Percentiles rank a stretch among this genome's conserved stretches.
phyloP scores from a whole-genome alignment of 2,797 vertebrate genomes.

The Urophycis tenuis region DNA sequence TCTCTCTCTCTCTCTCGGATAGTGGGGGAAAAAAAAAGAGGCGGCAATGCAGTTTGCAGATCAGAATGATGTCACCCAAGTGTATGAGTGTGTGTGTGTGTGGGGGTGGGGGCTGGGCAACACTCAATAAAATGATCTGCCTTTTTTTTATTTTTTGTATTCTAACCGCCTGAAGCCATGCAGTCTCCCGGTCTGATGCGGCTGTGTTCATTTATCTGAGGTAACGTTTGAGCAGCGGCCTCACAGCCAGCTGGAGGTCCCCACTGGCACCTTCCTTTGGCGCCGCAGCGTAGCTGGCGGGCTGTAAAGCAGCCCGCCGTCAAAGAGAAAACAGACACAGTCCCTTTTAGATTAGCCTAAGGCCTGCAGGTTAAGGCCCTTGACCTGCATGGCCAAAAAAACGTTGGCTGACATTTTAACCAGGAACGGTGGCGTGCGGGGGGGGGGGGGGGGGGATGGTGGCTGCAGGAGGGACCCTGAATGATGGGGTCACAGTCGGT shows the following conservation, averaged over 20 bases:
- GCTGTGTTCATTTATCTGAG: slow-evolving; percentile 37
- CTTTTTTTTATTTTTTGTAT: not conserved
- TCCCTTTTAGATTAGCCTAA: not conserved
- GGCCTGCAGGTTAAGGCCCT: not conserved
- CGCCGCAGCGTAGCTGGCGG: slow-evolving; percentile 35
- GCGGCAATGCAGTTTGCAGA: slow-evolving; percentile 36
- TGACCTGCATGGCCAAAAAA: slow-evolving; percentile 39
- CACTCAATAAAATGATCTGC: not conserved
- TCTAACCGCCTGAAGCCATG: slow-evolving; percentile 17
- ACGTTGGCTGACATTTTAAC: slow-evolving; percentile 37
- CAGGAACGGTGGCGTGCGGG: slow-evolving; percentile 5
- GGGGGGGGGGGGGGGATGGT: too few relatives aligned
- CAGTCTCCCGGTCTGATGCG: slow-evolving; percentile 16
- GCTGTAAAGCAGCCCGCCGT: slow-evolving; percentile 34
- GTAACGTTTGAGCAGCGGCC: slow-evolving; percentile 28
- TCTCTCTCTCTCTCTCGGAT: slow-evolving; percentile 8
- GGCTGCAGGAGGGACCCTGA: slow-evolving; percentile 47
- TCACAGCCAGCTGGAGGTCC: slow-evolving; percentile 25
- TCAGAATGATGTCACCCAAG: slow-evolving; percentile 48
- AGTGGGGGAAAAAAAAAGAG: slow-evolving; percentile 14
- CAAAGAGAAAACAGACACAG: not conserved
- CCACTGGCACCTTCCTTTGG: slow-evolving; percentile 18
- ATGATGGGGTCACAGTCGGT: slow-evolving; percentile 29
- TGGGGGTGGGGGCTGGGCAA: not conserved
- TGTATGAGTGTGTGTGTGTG: too few relatives aligned